Base-by-base conservation (phyloP, 1,140 invertebrate species). In the Ceratosolen solmsi region DNA sequence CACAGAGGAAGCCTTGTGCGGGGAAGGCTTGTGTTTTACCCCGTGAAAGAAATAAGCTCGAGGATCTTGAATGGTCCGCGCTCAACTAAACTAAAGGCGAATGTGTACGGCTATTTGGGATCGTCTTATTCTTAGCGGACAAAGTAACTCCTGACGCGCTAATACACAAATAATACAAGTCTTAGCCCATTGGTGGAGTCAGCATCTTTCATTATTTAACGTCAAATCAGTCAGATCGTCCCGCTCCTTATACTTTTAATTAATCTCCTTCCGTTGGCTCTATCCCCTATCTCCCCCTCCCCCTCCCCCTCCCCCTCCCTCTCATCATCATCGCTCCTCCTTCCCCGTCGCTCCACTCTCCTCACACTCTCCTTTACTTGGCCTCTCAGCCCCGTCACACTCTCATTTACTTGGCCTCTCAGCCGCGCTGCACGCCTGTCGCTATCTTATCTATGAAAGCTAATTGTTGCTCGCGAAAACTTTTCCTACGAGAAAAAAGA, bases 121-220 rank as follows among this genome's bases (percentile, higher is more conserved):
- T 25, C 15, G 15, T 56, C 22, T 2, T 56, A n/a, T 22, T 17
- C 38, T 46, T 17, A 22, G 17, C 5, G 27, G 4, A 54, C 1
- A 27, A 1, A 27, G 22, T 56, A 33, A 8, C 49, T 36, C 25
- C 36, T 0, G 7, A 41, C 0, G 1, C 11, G 30, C 13, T 63
- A 63, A 63, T 63, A 63, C 33, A 30, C 1, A 33, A 63, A 58
- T 60, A 75, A 75, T 60, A 60, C 36, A 1, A 27, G 22, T 46
- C 25, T 15, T 4, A 33, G 3, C 2, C 60, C 17, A 33, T 63
- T 33, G 51, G 56, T 46, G 56, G 51, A n/a, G 4, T 46, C 1
- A 17, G 58, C 46, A 41, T 46, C 58, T 27, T 75, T 54, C 51
- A 75, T 80, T 80, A 80, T 80, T 74, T 68, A 80, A n/a, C 79